Conservation (phyloP, 2,797 vertebrate genomes). For the Sciaenops ocellatus region DNA sequence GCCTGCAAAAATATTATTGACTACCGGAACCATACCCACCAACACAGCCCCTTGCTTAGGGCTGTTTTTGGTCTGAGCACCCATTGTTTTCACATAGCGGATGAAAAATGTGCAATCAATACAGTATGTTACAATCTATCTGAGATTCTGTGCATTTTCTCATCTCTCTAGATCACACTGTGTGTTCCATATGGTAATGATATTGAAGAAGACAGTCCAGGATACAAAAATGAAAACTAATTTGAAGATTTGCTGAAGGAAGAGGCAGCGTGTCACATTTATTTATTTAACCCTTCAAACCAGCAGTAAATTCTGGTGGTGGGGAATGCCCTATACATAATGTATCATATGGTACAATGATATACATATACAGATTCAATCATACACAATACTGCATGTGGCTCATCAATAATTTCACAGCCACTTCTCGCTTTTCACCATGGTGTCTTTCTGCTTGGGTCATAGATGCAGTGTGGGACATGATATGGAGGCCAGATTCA, state of each 20-base stretch:
- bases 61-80: neutral
- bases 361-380: slow-evolving; percentile 25
- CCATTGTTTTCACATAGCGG: slow-evolving; percentile 3
- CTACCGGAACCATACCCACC: neutral
- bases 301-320: neutral
- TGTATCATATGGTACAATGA: neutral
- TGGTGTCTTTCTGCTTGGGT: slow-evolving; percentile 5
- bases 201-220: neutral
- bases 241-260: slow-evolving; percentile 2
- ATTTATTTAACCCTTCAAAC: neutral
- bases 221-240: neutral
- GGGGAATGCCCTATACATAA: slow-evolving; percentile 12
- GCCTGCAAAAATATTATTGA: neutral
- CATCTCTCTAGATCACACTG: neutral
- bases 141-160: neutral
- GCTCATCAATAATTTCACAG: slow-evolving; percentile 55
- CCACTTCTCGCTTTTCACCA: neutral
- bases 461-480: slow-evolving; percentile 11
- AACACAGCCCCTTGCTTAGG: neutral
- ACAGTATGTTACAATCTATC: neutral
- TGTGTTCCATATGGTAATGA: neutral
- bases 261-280: neutral
- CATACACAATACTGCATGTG: slow-evolving; percentile 10
- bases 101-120: slow-evolving; percentile 4
- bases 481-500: neutral